Base-by-base conservation (phyloP, 2,113 vertebrate species). In the Heteronetta atricapilla region DNA sequence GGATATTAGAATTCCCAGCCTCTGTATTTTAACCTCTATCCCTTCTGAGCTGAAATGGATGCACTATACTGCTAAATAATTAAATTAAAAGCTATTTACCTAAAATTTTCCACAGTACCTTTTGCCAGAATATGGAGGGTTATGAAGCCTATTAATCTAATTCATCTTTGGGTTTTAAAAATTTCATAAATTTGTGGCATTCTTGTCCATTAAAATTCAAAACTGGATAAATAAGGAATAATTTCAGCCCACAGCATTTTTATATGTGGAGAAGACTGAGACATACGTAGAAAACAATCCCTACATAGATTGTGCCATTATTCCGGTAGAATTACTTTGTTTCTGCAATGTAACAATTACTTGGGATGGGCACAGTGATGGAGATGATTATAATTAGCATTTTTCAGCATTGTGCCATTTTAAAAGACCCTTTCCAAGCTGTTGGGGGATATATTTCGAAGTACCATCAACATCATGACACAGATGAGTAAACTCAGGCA, bases 221-320 rank as follows among this genome's bases (percentile, higher is more conserved):
- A 94, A 63, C 66, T 31, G 62, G 72, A 91, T 79, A 93, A 90
- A 94, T 87, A 94, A 44, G 25, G 52, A 92, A 34, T 83, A 94
- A 85, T 15, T 69, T 89, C 38, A 85, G 34, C 80, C 94, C 84
- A 92, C 46, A 64, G 38, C 91, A 56, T 93, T 94, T 94, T 77
- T 93, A 34, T 95, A 52, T 96, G 96, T 94, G 76, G 67, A 80
- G 82, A 92, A 97, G 70, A 90, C 33, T 36, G 40, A 96, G 38
- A 59, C 28, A 84, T 79, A 78, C 66, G 53, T 69, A 73, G 82
- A 88, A 95, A 92, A 89, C 59, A 95, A 40, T 63, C 33, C n/a
- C n/a, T 92, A 94, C 48, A 60, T 86, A 93, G 83, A 81, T 90
- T 38, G 60, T 81, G 17, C 19, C 80, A 7, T 88, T 89, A 82